Evolutionary conservation across 2,797 vertebrate genomes (phyloP).

Genomic region (Orestias chungarensis): DNA sequence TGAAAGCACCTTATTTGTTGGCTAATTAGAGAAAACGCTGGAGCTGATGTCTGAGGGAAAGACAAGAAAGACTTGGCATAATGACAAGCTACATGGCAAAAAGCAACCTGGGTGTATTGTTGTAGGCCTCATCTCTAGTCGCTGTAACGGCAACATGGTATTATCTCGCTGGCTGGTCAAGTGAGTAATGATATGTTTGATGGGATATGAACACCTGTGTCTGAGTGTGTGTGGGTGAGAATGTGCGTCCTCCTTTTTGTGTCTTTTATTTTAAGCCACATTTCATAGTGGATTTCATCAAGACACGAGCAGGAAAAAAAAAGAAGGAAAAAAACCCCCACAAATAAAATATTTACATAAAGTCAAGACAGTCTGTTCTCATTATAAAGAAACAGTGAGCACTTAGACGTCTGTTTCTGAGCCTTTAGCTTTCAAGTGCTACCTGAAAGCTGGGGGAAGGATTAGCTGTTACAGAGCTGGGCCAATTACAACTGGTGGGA

Average conservation of each 20-base stretch:
- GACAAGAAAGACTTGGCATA: constrained; percentile 15
- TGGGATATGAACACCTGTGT: constrained; percentile 58
- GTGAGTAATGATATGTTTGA: constrained; percentile 69
- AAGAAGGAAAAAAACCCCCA: not conserved
- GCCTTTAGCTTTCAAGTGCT: not conserved
- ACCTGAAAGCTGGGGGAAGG: not conserved
- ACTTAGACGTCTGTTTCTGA: not conserved
- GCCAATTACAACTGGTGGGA: not conserved
- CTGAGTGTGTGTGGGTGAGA: constrained; percentile 29
- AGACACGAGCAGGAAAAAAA: not conserved
- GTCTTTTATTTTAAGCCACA: constrained; percentile 18
- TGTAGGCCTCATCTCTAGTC: constrained; percentile 38
- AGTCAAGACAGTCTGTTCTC: constrained; percentile 15
- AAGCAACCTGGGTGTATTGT: constrained; percentile 39
- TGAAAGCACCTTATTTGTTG: not conserved
- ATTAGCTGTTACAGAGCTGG: not conserved
- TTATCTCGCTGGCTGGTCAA: constrained; percentile 70
- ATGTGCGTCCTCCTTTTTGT: constrained; percentile 28
- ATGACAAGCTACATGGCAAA: constrained; percentile 44
- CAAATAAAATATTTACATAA: constrained; percentile 4
- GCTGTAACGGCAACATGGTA: constrained; percentile 51
- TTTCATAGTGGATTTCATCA: constrained; percentile 21
- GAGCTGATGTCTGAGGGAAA: constrained; percentile 5
- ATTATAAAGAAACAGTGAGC: not conserved
- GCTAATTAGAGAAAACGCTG: constrained; percentile 18